Conservation (phyloP, 2,113 vertebrate species). For the Asarcornis scutulata region DNA sequence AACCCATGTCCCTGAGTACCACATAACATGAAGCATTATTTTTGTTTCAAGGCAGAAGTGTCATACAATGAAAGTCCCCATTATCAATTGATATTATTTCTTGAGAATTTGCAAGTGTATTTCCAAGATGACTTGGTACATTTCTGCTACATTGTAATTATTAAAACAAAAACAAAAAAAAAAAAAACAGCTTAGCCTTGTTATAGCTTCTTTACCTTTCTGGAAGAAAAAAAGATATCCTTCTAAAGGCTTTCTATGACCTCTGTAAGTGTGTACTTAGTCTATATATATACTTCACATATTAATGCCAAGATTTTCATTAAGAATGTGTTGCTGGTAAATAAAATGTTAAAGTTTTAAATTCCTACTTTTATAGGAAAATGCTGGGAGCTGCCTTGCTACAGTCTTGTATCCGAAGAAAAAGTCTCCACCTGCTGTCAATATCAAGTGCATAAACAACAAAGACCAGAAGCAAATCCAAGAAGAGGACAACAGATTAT, state of each 20-base stretch:
- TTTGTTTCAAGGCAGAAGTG: not conserved
- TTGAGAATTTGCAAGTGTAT: not conserved
- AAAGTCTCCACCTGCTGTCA: slow-evolving; percentile 61
- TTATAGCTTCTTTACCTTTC: not conserved
- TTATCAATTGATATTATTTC: not conserved
- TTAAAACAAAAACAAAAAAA: no score
- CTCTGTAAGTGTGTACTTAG: rapidly evolving
- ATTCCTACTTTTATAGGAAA: slow-evolving; percentile 19
- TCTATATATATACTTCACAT: not conserved
- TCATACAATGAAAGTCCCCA: not conserved
- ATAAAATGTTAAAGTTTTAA: not conserved
- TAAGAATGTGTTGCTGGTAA: not conserved
- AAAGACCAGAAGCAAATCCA: slow-evolving; percentile 1
- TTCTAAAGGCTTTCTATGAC: not conserved
- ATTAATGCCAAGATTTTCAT: not conserved
- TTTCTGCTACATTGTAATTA: not conserved
- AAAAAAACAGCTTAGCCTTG: not conserved
- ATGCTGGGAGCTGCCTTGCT: slow-evolving; percentile 70
- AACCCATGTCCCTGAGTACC: no score
- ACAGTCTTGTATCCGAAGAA: slow-evolving; percentile 67
- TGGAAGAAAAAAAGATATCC: not conserved
- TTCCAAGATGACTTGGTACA: not conserved
- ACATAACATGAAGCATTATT: not conserved
- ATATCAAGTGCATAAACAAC: slow-evolving; percentile 54
- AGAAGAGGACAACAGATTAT: slow-evolving; percentile 65